phyloP scores from a whole-genome alignment of 92 coral and sea anemone genomes.

The Phenganax subtilis region DNA sequence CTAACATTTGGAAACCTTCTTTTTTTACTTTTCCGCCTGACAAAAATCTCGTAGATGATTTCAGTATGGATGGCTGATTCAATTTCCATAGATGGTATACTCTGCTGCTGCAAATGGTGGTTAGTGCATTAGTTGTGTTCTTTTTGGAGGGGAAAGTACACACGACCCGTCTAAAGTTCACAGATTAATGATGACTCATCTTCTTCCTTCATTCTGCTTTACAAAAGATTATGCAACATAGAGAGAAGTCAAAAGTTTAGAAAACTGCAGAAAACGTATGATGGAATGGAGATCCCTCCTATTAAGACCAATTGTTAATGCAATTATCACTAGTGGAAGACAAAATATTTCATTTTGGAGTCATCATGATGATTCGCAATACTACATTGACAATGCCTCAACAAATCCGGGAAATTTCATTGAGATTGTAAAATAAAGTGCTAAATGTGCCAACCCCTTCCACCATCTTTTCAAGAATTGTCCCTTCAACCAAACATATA shows the following conservation, averaged over 20 bases:
- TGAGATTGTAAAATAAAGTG: slow-evolving; percentile 34
- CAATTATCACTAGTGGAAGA: slow-evolving; percentile 40
- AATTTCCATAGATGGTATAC: slow-evolving; percentile 32
- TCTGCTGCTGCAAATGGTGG: slow-evolving; percentile 43
- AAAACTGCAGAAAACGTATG: slow-evolving; percentile 29
- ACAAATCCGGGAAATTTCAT: slow-evolving; percentile 34
- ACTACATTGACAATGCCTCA: slow-evolving; percentile 11
- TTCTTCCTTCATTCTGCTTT: slow-evolving; percentile 26
- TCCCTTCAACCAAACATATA: too few species aligned
- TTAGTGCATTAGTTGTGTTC: slow-evolving; percentile 31
- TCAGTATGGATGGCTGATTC: slow-evolving; percentile 12
- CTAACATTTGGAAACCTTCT: slow-evolving; percentile 24
- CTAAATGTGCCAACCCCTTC: not conserved
- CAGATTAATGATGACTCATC: slow-evolving; percentile 4
- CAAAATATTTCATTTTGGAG: slow-evolving; percentile 38
- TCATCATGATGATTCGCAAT: slow-evolving; percentile 39
- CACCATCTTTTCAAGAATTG: not conserved
- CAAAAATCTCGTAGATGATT: slow-evolving; percentile 22
- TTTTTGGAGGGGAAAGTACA: slow-evolving; percentile 28
- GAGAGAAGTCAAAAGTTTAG: slow-evolving; percentile 20
- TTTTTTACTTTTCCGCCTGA: slow-evolving; percentile 11
- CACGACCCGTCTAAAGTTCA: slow-evolving; percentile 35
- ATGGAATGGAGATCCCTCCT: slow-evolving; percentile 23
- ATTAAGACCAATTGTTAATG: slow-evolving; percentile 28
- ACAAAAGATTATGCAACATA: slow-evolving; percentile 19